Evolutionary conservation across 2,797 vertebrate genomes (phyloP), one percentile per base, ranked within the genome.

Genomic region (Myripristis murdjan): DNA sequence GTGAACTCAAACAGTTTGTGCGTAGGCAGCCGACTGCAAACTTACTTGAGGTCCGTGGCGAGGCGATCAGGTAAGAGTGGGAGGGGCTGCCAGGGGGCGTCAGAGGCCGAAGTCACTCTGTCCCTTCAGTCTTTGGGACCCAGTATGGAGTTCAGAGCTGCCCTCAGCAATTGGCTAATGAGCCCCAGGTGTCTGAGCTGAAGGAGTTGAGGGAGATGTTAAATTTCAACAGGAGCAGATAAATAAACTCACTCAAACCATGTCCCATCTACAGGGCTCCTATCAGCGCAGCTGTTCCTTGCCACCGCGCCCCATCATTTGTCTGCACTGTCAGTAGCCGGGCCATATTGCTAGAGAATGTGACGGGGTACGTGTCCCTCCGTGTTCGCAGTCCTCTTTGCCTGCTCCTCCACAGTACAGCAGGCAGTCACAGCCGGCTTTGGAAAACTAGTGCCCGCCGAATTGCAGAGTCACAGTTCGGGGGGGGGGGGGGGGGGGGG

Each of bases 391-490:
- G 12, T 35, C 1, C 15, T 22, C 20, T 3, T n/a, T n/a, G n/a
- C n/a, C n/a, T n/a, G n/a, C n/a, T n/a, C n/a, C n/a, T n/a, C n/a
- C n/a, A n/a, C 10, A 1, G 8, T n/a, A 0, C 22, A 1, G 16
- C 3, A 1, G 9, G 7, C 64, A 26, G 26, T 1, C 4, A 0
- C 43, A 15, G 0, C 1, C 3, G 0, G 0, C 4, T 4, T 2
- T 18, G 56, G 72, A 62, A 83, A 79, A 76, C 69, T 83, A 52
- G 20, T 1, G 0, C 54, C 64, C 54, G 55, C 59, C 49, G 20
- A 59, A 6, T 2, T 73, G 69, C 47, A n/a, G 70, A 70, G 55
- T 24, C 68, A 72, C 26, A 63, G 52, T 47, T 72, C n/a, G n/a
- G n/a, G n/a, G n/a, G n/a, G n/a, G n/a, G n/a, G n/a, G n/a, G n/a